Percentiles rank a stretch among this genome's conserved stretches.
These are phyloP conservation scores for Cryptus viduatorius DNA, from an alignment of 2,888 invertebrate genomes.

Conservation along the genomic window DNA sequence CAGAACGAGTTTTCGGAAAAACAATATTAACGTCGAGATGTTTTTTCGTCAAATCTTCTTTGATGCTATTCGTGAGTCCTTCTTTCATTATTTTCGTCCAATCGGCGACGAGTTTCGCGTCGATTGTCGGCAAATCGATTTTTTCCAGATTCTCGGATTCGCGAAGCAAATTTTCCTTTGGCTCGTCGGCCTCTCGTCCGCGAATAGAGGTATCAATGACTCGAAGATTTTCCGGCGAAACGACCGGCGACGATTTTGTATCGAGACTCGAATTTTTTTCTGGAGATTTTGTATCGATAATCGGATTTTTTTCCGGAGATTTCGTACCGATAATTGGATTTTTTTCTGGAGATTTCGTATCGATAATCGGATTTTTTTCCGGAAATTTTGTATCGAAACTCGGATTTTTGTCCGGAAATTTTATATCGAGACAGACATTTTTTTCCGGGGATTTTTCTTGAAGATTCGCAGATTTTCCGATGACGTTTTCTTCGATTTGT, in stretches of 20 bases:
- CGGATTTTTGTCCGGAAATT: not conserved
- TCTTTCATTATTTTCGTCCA: conserved; percentile 28
- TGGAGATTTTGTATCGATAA: not conserved
- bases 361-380: not conserved
- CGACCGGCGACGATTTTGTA: too few relatives aligned
- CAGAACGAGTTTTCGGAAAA: too few relatives aligned
- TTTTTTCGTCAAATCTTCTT: not conserved
- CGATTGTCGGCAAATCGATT: not conserved
- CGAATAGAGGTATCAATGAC: not conserved
- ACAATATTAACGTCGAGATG: not conserved
- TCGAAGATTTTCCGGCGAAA: too few relatives aligned
- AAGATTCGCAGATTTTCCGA: not conserved
- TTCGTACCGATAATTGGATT: not conserved
- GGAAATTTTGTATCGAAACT: too few relatives aligned
- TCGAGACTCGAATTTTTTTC: not conserved
- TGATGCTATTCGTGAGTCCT: not conserved
- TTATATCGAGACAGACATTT: not conserved
- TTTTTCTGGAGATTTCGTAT: not conserved
- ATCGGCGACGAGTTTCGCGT: not conserved
- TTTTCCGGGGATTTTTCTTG: not conserved
- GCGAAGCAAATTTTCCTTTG: not conserved
- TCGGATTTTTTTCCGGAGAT: not conserved
- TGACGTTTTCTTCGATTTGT: not conserved
- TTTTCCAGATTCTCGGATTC: not conserved
- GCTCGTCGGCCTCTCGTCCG: not conserved